Conservation (phyloP, 2,888 invertebrate genomes). For the Stramonita haemastoma region DNA sequence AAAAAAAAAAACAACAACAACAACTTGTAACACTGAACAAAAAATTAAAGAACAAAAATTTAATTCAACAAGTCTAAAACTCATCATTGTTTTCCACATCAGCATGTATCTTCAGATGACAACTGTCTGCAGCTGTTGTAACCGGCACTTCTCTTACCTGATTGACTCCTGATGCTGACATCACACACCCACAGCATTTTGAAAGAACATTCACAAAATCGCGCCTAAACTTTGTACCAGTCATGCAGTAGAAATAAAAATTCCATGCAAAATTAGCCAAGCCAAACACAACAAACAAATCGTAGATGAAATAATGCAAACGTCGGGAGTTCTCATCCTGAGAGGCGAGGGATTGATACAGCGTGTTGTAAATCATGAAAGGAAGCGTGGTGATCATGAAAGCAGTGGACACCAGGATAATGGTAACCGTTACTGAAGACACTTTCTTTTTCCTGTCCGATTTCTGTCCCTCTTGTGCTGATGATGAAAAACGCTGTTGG, state of each 20-base stretch:
- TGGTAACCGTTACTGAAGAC: conserved; percentile 10
- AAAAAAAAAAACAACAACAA: no score
- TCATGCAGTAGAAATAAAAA: conserved; percentile 49
- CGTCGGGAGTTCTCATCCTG: no score
- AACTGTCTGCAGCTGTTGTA: neutral
- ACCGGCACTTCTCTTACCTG: neutral
- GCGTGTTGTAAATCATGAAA: no score
- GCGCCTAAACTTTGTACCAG: conserved; percentile 44
- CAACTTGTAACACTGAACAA: no score
- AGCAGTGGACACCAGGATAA: no score
- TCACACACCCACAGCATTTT: neutral
- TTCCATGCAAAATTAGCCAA: conserved; percentile 49
- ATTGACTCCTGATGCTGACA: neutral
- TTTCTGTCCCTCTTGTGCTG: neutral
- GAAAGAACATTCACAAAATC: conserved; percentile 32
- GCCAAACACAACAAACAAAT: conserved; percentile 42
- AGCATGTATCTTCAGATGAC: neutral
- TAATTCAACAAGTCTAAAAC: neutral
- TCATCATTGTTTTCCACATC: neutral
- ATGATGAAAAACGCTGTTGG: neutral
- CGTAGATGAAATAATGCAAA: conserved; percentile 34
- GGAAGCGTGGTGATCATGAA: no score
- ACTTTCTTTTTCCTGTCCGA: conserved; percentile 25
- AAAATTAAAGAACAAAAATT: no score
- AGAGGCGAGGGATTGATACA: no score